Evolutionary conservation across 2,113 vertebrate genomes (phyloP).

Genomic region (Boulengeromyrus knoepffleri): DNA sequence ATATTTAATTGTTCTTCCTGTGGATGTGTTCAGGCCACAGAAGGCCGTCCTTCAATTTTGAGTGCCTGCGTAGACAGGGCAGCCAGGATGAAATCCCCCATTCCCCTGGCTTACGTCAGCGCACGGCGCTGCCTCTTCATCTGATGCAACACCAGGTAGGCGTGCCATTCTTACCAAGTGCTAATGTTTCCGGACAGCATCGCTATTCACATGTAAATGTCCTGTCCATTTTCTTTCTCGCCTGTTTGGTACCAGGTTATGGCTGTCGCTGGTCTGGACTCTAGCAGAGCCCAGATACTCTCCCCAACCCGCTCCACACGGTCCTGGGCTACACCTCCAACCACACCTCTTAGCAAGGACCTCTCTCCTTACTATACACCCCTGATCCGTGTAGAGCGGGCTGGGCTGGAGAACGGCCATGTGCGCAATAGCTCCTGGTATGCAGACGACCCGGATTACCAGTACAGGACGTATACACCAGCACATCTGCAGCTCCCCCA

Average conservation of each 20-base stretch:
- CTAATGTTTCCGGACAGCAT: neutral
- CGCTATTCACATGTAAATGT: neutral
- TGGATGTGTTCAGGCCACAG: conserved; percentile 60
- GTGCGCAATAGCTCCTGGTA: conserved; percentile 89
- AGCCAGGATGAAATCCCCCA: conserved; percentile 70
- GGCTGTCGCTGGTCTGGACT: conserved; percentile 86
- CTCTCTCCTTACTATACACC: conserved; percentile 73
- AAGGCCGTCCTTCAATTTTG: conserved; percentile 83
- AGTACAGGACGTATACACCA: conserved; percentile 70
- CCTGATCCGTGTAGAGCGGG: conserved; percentile 81
- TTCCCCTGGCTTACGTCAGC: conserved; percentile 64
- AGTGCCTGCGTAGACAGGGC: conserved; percentile 83
- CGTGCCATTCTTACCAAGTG: too few species aligned
- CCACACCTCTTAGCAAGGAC: conserved; percentile 72
- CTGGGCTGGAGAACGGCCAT: conserved; percentile 74
- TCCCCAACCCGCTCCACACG: conserved; percentile 79
- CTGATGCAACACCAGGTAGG: conserved; percentile 90
- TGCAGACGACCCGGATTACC: conserved; percentile 68
- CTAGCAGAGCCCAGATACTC: conserved; percentile 72
- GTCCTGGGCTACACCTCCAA: conserved; percentile 88
- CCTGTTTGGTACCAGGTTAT: conserved; percentile 67
- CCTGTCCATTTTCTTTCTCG: neutral
- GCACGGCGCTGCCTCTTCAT: conserved; percentile 79
- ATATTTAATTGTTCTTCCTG: neutral
- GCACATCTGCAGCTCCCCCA: conserved; percentile 74